Base-by-base conservation (phyloP, 1,140 invertebrate genomes). In the Lutraria rhynchaena region DNA sequence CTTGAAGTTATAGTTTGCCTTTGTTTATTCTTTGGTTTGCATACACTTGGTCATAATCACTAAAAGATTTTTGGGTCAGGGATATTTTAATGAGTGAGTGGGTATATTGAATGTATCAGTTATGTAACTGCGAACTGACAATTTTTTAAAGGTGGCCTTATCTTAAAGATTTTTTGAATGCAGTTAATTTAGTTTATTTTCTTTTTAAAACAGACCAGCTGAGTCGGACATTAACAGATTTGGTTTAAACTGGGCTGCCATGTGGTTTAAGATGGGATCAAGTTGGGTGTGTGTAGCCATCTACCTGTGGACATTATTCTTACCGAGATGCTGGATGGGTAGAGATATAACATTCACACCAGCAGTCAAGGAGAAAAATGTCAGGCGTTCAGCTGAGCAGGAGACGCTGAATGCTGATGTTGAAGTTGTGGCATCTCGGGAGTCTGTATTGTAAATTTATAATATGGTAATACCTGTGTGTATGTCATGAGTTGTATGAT, bases 221-320 rank as follows among this genome's bases (percentile, higher is more conserved):
- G 88, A 89, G 41, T 81, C 88, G 31, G 86, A 91, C 41, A 63
- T 92, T 11, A 85, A 89, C 61, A 87, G 81, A 41, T 91, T 91
- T 88, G 90, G 90, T 33, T 82, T 89, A n/a, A 92, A 90, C 81
- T 90, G 89, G 90, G 78, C 90, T 41, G 98, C 98, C 19, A 97
- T 99, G 94, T 99, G 99, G 99, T 96, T 99, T 31, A 99, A 99
- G 93, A 97, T 98, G 82, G 95, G 97, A 58, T 99, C 98, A 4
- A 97, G 97, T 67, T 99, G 99, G 99, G 91, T 98, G 31, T 99
- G 98, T 90, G 93, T 98, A 44, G 93, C 93, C 13, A 94, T 99
- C 1, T 99, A 99, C 91, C 93, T 95, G 29, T 99, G 98, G 98
- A 97, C 98, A 55, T 93, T 99, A 75, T 91, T 98, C 44, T 97